phyloP scores from a whole-genome alignment of 2,888 invertebrate genomes.

The Allygus modestus region DNA sequence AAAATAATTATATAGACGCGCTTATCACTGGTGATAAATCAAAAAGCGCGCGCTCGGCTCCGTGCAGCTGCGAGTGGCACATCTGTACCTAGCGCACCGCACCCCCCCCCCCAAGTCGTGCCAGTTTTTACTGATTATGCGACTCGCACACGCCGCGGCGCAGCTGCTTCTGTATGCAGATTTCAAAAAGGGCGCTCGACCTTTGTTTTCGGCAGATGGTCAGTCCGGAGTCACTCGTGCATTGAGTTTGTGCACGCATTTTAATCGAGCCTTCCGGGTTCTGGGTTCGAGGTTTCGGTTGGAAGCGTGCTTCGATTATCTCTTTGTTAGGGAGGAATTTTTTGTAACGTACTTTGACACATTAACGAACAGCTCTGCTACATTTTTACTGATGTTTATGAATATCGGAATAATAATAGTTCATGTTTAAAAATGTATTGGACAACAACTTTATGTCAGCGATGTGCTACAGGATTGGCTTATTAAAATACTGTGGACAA shows the following conservation, averaged over 20 bases:
- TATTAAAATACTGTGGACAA: too few species aligned
- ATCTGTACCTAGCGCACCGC: constrained; percentile 42
- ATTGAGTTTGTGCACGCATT: constrained; percentile 8
- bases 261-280: constrained; percentile 16
- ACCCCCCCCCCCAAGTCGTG: neutral
- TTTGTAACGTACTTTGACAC: too few species aligned
- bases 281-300: neutral
- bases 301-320: neutral
- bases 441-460: too few species aligned
- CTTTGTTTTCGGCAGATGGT: constrained; percentile 55
- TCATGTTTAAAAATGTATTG: too few species aligned
- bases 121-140: constrained; percentile 38
- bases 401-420: too few species aligned
- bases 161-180: constrained; percentile 30
- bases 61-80: constrained; percentile 5
- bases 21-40: constrained; percentile 34
- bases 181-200: constrained; percentile 10
- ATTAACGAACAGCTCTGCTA: too few species aligned
- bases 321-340: neutral
- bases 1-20: constrained; percentile 29
- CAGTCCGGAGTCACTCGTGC: constrained; percentile 26
- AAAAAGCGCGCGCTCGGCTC: constrained; percentile 16
- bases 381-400: too few species aligned
- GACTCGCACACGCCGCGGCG: neutral
- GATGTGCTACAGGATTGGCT: too few species aligned